Evolutionary conservation across 2,797 vertebrate species (phyloP).

Genomic region (Hipposideros larvatus): DNA sequence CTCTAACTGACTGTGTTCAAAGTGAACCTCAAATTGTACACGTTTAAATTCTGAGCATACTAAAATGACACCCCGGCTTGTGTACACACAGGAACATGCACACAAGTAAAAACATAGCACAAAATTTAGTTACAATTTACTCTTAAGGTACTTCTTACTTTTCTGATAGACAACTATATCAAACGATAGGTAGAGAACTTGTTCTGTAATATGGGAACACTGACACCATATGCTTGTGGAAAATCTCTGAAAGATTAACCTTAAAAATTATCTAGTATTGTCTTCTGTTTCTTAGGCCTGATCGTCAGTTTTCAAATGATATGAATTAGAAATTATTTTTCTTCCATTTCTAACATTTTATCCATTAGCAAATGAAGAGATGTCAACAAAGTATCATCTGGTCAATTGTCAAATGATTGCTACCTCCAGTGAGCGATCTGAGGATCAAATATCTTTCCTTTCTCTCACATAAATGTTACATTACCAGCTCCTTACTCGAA

Average conservation of each 20-base stretch:
- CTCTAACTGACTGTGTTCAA: no score
- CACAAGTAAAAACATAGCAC: slow-evolving; percentile 6
- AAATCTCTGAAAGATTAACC: slow-evolving; percentile 46
- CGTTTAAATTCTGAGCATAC: no score
- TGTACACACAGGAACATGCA: no score
- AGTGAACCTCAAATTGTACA: no score
- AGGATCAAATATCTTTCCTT: slow-evolving; percentile 24
- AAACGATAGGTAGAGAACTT: slow-evolving; percentile 13
- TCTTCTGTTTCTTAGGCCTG: slow-evolving; percentile 51
- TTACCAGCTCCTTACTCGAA: background rate
- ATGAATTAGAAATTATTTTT: slow-evolving; percentile 34
- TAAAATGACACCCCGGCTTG: no score
- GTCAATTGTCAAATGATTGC: slow-evolving; percentile 22
- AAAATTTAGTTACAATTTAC: slow-evolving; percentile 59
- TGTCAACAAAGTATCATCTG: background rate
- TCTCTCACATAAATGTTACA: slow-evolving; percentile 12
- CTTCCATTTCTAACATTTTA: slow-evolving; percentile 53
- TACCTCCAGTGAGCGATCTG: background rate
- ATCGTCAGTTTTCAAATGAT: background rate
- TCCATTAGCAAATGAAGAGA: slow-evolving; percentile 38
- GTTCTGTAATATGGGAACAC: background rate
- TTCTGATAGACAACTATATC: background rate
- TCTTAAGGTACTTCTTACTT: background rate
- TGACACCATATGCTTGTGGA: background rate
- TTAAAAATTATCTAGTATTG: slow-evolving; percentile 12